Evolutionary conservation across 2,888 invertebrate genomes (phyloP).

Genomic region (Augochlorella aurata): DNA sequence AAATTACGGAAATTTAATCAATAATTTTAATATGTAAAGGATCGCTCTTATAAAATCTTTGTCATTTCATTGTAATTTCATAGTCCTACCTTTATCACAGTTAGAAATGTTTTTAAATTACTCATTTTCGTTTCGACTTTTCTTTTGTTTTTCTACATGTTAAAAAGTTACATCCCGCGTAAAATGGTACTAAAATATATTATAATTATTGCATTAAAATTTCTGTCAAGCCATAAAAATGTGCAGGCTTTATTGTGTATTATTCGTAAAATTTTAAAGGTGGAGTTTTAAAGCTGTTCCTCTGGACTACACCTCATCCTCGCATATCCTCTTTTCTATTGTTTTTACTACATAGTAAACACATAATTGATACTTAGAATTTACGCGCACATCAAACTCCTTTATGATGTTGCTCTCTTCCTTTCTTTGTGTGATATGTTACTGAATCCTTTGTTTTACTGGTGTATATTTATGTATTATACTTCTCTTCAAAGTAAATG

Average conservation of each 20-base stretch:
- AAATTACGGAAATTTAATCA: not conserved
- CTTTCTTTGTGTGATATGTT: not conserved
- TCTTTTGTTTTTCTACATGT: not conserved
- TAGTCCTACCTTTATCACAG: not conserved
- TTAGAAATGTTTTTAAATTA: not conserved
- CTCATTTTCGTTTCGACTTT: not conserved
- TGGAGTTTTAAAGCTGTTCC: not conserved
- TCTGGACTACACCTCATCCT: not conserved
- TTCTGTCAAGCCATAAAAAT: not conserved
- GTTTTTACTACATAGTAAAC: not conserved
- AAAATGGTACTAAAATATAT: not conserved
- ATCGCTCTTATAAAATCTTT: not conserved
- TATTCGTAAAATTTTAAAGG: conserved; percentile 1
- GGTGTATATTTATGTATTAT: too few relatives aligned
- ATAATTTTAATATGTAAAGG: not conserved
- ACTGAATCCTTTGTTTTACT: too few relatives aligned
- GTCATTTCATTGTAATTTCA: not conserved
- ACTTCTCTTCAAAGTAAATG: too few relatives aligned
- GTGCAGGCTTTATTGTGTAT: not conserved
- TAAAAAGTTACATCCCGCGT: not conserved
- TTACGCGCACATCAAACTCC: not conserved
- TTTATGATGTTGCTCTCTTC: not conserved
- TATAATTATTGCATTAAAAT: not conserved
- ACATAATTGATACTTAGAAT: not conserved
- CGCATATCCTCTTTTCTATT: not conserved